Evolutionary conservation across 2,113 vertebrate genomes (phyloP), one percentile per base, ranked within the genome.

Genomic region (Mohoua ochrocephala): DNA sequence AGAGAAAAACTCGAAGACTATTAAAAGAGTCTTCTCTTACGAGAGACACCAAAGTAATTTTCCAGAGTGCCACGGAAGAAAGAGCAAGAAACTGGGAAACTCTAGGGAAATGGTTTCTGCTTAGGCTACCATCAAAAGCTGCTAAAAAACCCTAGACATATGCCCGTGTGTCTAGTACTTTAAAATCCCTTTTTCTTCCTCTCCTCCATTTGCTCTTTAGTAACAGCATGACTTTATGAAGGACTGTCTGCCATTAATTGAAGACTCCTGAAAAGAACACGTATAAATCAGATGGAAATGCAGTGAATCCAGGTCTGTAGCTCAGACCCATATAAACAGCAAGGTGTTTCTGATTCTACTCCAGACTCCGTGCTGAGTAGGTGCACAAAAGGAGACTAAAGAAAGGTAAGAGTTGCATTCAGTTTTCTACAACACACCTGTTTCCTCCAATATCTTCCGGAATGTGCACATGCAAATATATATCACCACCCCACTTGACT

Each of bases 31-130:
- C 47, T 93, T 83, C 88, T 93, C 75, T 94, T 83, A 83, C 1
- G 8, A 94, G 45, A 92, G 31, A 83, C 57, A 95, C 73, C 39
- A 73, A 84, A 93, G 78, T 65, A 90, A 91, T 94, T 69, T 96
- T 64, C 69, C 84, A 81, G 82, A 92, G 24, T 49, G 45, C 14
- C 67, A 61, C 24, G 83, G 44, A 91, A 88, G 53, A 59, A 86
- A 81, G 47, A 64, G 17, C 21, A 4, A 91, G 65, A 90, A 87
- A 77, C n/a, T 57, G 23, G n/a, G 78, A 84, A 63, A 84, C 61
- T 75, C 81, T 4, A 30, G 52, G 73, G 84, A 75, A 84, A 89
- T 22, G 5, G 49, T 74, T 91, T 88, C 68, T 91, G 60, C 90
- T 91, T 47, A 81, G 77, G 81, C 78, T 80, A 93, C 81, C 60